A percentile compares a stretch with the other conserved stretches of the same genome.
Evolutionary conservation across 1,140 invertebrate species (phyloP).

Genomic region (Tetranychus cinnabarinus): DNA sequence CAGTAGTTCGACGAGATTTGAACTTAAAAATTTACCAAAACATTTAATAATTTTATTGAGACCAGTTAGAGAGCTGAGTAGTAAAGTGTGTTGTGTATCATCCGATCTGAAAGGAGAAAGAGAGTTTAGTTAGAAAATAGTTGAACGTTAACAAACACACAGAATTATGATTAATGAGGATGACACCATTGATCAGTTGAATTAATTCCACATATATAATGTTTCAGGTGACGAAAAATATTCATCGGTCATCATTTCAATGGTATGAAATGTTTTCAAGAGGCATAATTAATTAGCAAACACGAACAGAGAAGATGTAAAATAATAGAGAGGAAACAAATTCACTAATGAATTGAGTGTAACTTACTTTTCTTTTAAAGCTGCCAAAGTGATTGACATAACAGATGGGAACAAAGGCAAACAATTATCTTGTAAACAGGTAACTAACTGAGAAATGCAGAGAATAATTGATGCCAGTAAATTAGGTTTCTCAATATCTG

Average conservation of each 20-base stretch:
- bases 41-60: slow-evolving; percentile 1
- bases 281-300: not conserved
- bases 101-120: not conserved
- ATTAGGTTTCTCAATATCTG: not conserved
- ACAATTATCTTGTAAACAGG: not conserved
- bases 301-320: too few species aligned
- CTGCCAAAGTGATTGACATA: not conserved
- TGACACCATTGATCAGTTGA: not conserved
- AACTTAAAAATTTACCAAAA: slow-evolving; percentile 4
- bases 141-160: too few species aligned
- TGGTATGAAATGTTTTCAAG: not conserved
- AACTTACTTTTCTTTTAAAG: not conserved
- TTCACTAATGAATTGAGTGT: not conserved
- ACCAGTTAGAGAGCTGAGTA: not conserved
- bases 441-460: slow-evolving; percentile 1
- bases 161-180: not conserved
- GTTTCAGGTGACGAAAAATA: slow-evolving; percentile 7
- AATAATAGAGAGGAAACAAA: too few species aligned
- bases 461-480: slow-evolving; percentile 1
- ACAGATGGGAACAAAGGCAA: not conserved
- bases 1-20: not conserved
- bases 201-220: not conserved
- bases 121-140: not conserved
- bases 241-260: not conserved
- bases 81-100: not conserved